These are phyloP conservation scores for Sinosuthora webbiana DNA, from an alignment of 2,113 vertebrate genomes.

Conservation along the genomic window DNA sequence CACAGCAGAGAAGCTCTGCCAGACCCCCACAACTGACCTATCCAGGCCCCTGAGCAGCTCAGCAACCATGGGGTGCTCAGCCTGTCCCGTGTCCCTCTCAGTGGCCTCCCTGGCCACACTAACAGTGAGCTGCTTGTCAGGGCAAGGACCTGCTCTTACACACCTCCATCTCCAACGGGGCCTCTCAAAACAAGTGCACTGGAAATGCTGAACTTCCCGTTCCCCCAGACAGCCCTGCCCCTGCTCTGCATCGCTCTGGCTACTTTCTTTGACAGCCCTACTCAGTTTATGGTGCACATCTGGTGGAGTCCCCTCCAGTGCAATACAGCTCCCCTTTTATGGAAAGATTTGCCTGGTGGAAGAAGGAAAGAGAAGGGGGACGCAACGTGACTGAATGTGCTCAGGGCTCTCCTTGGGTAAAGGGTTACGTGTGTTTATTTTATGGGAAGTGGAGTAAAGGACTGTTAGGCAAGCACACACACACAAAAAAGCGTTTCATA, in stretches of 20 bases:
- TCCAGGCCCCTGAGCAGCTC: background rate
- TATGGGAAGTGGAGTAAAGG: slow-evolving; percentile 52
- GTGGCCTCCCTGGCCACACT: background rate
- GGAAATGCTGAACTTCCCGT: background rate
- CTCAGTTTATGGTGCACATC: slow-evolving; percentile 31
- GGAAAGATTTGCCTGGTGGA: slow-evolving; percentile 26
- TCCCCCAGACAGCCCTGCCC: background rate
- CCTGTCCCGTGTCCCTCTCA: rapidly evolving
- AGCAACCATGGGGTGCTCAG: background rate
- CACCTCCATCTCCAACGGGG: background rate
- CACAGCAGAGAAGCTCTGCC: background rate
- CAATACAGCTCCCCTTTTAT: slow-evolving; percentile 53
- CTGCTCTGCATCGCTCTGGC: background rate
- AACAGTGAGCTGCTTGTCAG: background rate
- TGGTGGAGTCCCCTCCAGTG: slow-evolving; percentile 27
- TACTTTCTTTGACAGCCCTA: background rate
- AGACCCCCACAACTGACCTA: background rate
- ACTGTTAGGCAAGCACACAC: slow-evolving; percentile 42
- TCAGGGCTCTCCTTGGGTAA: slow-evolving; percentile 33
- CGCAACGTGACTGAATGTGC: background rate
- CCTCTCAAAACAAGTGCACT: background rate
- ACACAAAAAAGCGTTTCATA: slow-evolving; percentile 52
- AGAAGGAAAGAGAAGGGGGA: slow-evolving; percentile 32
- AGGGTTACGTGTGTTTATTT: slow-evolving; percentile 55
- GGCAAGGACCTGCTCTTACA: background rate